Conservation (phyloP, 2,797 vertebrate genomes). For the Phataginus tetradactyla region DNA sequence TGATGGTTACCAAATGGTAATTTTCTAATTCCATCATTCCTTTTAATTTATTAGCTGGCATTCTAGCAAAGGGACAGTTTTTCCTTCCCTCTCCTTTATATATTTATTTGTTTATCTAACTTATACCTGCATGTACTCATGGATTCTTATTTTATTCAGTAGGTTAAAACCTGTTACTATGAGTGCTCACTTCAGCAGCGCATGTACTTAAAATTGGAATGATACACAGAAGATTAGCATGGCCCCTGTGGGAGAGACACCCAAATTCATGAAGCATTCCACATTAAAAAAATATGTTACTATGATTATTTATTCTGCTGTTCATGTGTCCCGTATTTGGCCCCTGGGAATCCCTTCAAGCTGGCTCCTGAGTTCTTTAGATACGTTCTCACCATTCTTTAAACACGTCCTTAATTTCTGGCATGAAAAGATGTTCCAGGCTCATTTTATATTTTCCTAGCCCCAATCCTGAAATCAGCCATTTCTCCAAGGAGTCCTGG, state of each 20-base stretch:
- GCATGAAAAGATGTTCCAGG: neutral
- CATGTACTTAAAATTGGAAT: too few relatives aligned
- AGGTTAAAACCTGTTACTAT: neutral
- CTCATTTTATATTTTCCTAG: conserved; percentile 29
- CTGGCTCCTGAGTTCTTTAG: neutral
- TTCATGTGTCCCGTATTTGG: neutral
- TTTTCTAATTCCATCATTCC: conserved; percentile 43
- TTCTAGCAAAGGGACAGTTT: neutral
- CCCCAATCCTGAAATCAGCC: neutral
- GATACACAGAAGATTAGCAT: too few relatives aligned
- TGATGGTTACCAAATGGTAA: neutral
- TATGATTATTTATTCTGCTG: conserved; percentile 31
- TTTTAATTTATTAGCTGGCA: conserved; percentile 26
- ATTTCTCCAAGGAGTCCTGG: conserved; percentile 36
- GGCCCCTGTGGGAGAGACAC: too few relatives aligned
- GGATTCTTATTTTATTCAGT: conserved; percentile 31
- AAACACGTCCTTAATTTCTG: conserved; percentile 40
- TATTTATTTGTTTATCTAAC: neutral
- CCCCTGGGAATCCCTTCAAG: neutral
- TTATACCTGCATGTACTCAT: neutral
- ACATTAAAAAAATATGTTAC: neutral
- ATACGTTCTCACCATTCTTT: neutral
- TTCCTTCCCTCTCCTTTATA: neutral
- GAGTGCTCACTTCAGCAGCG: neutral
- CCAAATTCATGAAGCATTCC: too few relatives aligned